Evolutionary conservation across 2,888 invertebrate genomes (phyloP), one percentile per base, ranked within the genome.

Genomic region (Drosophila prolongata): DNA sequence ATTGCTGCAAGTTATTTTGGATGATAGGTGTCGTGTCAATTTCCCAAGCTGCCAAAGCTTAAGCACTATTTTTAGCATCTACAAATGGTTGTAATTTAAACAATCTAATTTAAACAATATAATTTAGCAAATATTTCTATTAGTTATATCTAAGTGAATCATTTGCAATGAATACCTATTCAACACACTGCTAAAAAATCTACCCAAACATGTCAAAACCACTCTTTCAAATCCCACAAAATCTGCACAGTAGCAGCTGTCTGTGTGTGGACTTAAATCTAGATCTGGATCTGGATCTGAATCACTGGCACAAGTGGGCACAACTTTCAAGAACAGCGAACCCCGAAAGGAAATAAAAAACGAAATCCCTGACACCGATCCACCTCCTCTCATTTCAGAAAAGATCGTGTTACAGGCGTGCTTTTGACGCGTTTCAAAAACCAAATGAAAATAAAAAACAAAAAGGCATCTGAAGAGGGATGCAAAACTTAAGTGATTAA

Each of bases 361-460:
- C 9, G 11, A 35, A 14, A 27, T 19, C 55, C 19, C 56, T 30
- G 47, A 49, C 52, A 42, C 58, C 52, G 34, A 52, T 40, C 57
- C 38, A 49, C 38, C 57, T 19, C 49, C 30, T 16, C 16, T 38
- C 30, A 1, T 6, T 38, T 27, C 56, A 30, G 10, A 44, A 35
- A 52, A 53, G 60, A 60, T 60, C 53, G 60, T 53, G 53, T 60
- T 60, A 53, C 60, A 53, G 57, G 73, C 75, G 65, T 75, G 75
- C 73, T 72, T 52, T 65, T 77, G 53, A 61, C 61, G 60, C 54
- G 56, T 65, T 75, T 60, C 60, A 53, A 60, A 30, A 52, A 34
- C 24, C 47, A 24, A 35, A 56, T 46, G 46, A 11, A 57, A 54
- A 10, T 0, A 8, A 30, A 5, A 14, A 30, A n/a, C n/a, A n/a